Base-by-base conservation (phyloP, 2,797 vertebrate species). In the Lagodon rhomboides region DNA sequence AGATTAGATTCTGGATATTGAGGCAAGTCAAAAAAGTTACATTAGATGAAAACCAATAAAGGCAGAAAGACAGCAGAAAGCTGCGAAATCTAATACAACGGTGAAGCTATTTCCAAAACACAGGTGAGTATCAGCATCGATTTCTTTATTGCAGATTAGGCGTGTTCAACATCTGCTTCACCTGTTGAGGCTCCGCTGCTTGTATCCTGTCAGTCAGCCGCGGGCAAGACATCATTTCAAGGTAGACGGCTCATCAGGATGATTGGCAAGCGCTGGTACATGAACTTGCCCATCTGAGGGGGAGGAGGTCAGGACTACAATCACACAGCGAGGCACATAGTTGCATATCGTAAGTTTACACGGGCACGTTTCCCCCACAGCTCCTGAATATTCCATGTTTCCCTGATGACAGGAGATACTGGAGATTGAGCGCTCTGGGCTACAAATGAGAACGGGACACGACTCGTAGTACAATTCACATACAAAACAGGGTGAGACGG, bases 221-320 rank as follows among this genome's bases (percentile, higher is more conserved):
- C 22, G 49, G 77, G 75, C 44, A 71, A 66, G 1, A 44, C 41
- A 17, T 3, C 53, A 64, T 63, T 80, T 77, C 25, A 59, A 75
- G 38, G 41, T 18, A 76, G 73, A 83, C 66, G 65, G 70, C 73
- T 82, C 79, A 79, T 87, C 80, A 81, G 53, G 41, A 66, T 87
- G 82, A 87, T 18, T 80, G 84, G 73, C 77, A 85, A 67, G 30
- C 65, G 46, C 79, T 58, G 68, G 69, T 46, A 41, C 51, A 66
- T 17, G 27, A 74, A 82, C 68, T 44, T 83, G 73, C 43, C 68
- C 73, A 15, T 75, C 12, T 61, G 64, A 75, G 50, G 17, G 12
- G 25, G 65, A 82, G 5, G 38, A 83, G 79, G 65, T 62, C 65
- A 68, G 1, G 53, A 44, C 61, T 84, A 50, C 63, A 61, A 83